Conservation (phyloP, 2,113 vertebrate species). For the Indri indri region DNA sequence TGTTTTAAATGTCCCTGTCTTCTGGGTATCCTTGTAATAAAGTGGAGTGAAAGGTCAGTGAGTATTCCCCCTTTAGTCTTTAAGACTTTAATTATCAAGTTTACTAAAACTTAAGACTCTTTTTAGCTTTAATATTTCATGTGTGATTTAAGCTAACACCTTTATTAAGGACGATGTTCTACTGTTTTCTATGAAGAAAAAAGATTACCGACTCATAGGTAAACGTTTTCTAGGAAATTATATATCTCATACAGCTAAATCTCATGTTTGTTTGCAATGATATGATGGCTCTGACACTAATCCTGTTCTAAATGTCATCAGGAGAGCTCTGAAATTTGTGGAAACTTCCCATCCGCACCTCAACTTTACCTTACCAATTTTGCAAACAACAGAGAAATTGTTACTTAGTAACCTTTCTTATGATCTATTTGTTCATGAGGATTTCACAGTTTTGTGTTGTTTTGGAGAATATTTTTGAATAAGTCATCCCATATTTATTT, state of each 20-base stretch:
- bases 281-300: not conserved
- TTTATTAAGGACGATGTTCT: not conserved
- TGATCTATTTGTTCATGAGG: not conserved
- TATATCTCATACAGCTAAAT: not conserved
- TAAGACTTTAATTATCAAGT: not conserved
- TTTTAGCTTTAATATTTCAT: not conserved
- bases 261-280: not conserved
- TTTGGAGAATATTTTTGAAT: not conserved
- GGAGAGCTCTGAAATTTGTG: not conserved
- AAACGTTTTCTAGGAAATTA: constrained; percentile 3
- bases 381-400: not conserved
- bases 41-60: not conserved
- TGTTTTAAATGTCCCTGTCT: not conserved
- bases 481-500: not conserved
- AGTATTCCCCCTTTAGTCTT: not conserved
- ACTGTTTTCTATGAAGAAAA: not conserved
- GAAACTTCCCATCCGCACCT: not conserved
- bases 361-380: not conserved
- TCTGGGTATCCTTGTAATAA: not conserved
- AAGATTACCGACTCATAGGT: not conserved
- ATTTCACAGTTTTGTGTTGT: not conserved
- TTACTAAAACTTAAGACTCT: not conserved
- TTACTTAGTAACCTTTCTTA: not conserved
- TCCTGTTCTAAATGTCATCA: not conserved
- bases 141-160: not conserved